phyloP scores from a whole-genome alignment of 2,797 vertebrate genomes.

The Acridotheres tristis region DNA sequence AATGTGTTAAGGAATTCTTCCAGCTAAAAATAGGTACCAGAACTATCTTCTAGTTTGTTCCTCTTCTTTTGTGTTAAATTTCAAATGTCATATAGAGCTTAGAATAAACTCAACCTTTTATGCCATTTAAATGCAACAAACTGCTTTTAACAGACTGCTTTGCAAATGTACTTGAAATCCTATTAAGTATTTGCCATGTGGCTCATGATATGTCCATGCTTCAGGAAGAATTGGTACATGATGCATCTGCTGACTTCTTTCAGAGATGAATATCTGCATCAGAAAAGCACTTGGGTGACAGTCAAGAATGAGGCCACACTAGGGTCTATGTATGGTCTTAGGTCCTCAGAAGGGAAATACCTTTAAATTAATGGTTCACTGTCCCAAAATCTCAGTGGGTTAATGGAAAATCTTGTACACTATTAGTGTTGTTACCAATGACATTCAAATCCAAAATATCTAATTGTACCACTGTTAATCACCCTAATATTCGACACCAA shows the following conservation, averaged over 20 bases:
- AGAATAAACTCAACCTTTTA: conserved; percentile 41
- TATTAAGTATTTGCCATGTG: background rate
- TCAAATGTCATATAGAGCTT: conserved; percentile 23
- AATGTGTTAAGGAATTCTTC: background rate
- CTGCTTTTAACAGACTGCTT: background rate
- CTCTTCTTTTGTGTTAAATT: conserved; percentile 15
- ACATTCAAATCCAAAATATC: background rate
- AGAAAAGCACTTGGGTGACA: background rate
- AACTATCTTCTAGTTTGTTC: background rate
- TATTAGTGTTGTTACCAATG: background rate
- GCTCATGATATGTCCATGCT: background rate
- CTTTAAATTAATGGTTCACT: background rate
- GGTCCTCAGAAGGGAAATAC: background rate
- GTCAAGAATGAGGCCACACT: background rate
- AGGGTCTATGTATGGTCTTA: background rate
- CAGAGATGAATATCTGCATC: background rate
- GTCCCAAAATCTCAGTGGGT: background rate
- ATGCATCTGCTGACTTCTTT: background rate
- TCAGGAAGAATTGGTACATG: background rate
- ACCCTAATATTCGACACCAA: background rate
- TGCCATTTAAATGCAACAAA: conserved; percentile 31
- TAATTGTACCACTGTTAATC: background rate
- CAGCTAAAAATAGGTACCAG: background rate
- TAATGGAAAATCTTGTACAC: background rate
- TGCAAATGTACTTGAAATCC: background rate